Evolutionary conservation across 2,888 invertebrate genomes (phyloP), one percentile per base, ranked within the genome.

Genomic region (Hemicrepidius hirtus): DNA sequence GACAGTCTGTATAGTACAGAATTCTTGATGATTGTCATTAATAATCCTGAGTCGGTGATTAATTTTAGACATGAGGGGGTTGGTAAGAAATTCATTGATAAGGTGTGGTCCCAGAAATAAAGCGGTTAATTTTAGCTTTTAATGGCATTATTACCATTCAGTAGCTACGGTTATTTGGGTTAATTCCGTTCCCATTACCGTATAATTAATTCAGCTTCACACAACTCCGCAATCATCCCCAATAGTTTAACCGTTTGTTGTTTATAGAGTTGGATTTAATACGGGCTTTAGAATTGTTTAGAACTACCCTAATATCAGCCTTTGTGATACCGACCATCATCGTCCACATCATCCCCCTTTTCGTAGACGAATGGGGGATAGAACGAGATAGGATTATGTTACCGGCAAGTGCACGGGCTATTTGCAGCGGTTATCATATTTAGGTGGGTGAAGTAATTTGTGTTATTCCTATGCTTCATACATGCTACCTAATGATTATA

Each of bases 401-500:
- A 63, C 68, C 41, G 35, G 62, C 68, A 72, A 72, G 68, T 72
- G 68, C 53, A 57, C 67, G 35, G 63, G 37, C 49, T 72, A 72
- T 72, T 67, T 68, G 67, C 68, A 59, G 53, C 63, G 57, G 66
- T 63, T 71, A 68, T 68, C 63, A 67, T 71, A 74, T 71, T 67
- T 67, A 68, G 68, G 53, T 60, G 63, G 72, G 78, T 74, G 67
- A 76, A 79, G 78, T 80, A 80, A 79, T 80, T 80, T 79, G 80
- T 77, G 77, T 80, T 78, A 79, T 79, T 81, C 73, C 79, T 73
- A 73, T 69, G 72, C 73, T 75, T 76, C 77, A 78, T 70, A 77
- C 78, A 79, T 76, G 72, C 73, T 77, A 79, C 77, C 78, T 80
- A 80, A 80, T 79, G 79, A 79, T 80, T 80, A 80, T 78, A 79